A percentile compares a stretch with the other conserved stretches of the same genome.
Conservation (phyloP, 2,113 vertebrate species). For the Pachyramphus minor region DNA sequence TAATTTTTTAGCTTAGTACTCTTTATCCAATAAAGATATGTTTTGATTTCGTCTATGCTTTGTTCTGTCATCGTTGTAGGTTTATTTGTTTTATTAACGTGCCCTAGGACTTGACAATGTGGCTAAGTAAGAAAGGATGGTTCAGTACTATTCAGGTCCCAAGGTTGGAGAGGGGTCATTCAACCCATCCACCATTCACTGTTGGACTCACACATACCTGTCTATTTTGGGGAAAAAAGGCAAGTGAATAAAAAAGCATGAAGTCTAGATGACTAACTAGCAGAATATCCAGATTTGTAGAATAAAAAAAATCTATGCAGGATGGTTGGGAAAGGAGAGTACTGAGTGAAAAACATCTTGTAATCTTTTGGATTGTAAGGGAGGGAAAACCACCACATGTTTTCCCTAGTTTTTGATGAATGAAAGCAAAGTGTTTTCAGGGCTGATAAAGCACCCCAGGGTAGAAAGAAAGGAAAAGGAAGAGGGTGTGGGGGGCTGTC, state of each 20-base stretch:
- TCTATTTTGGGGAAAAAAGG: not conserved
- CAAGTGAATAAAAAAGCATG: not conserved
- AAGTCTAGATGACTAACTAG: not conserved
- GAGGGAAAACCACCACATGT: accelerated
- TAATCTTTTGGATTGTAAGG: not conserved
- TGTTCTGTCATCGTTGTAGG: not conserved
- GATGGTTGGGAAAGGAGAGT: not conserved
- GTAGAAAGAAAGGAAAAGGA: not conserved
- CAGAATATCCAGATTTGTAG: not conserved
- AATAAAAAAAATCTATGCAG: not conserved
- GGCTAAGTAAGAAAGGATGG: not conserved
- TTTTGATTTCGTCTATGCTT: not conserved
- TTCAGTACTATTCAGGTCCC: not conserved
- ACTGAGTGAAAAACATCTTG: not conserved
- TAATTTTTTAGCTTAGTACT: not conserved
- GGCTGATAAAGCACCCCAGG: accelerated
- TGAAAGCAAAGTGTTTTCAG: not conserved
- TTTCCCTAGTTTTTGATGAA: not conserved
- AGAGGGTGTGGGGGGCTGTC: too few species aligned
- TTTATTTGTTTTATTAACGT: not conserved
- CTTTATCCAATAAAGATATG: not conserved
- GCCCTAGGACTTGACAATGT: not conserved
- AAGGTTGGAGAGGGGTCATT: too few species aligned
- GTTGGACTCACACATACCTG: not conserved
- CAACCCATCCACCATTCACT: too few species aligned